phyloP scores from a whole-genome alignment of 1,140 invertebrate genomes.

The Aculops lycopersici region DNA sequence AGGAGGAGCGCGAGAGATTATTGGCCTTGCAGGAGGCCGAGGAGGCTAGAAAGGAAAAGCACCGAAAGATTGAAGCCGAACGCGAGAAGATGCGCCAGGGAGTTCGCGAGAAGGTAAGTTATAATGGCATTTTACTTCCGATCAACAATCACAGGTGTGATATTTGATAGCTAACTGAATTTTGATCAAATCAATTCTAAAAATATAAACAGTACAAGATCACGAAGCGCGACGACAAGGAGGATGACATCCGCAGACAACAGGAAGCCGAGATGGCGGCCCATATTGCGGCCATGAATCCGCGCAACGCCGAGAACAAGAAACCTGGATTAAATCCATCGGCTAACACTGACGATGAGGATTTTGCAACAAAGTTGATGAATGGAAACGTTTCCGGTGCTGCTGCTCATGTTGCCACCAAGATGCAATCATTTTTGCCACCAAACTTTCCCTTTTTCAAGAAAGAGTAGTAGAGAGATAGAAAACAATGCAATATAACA shows the following conservation, averaged over 20 bases:
- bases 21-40: slow-evolving; percentile 21
- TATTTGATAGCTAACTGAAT: background rate
- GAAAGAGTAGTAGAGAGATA: no score
- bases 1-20: slow-evolving; percentile 18
- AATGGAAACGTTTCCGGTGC: background rate
- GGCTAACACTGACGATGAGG: background rate
- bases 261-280: slow-evolving; percentile 16
- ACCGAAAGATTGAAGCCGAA: slow-evolving; percentile 23
- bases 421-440: background rate
- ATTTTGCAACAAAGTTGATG: background rate
- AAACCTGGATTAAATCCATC: background rate
- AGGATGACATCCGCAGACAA: slow-evolving; percentile 16
- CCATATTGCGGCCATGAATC: slow-evolving; percentile 19
- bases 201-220: slow-evolving; percentile 52
- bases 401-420: background rate
- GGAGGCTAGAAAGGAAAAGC: slow-evolving; percentile 21
- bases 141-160: background rate
- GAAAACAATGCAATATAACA: no score
- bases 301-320: background rate
- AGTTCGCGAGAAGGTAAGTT: slow-evolving; percentile 21
- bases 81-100: slow-evolving; percentile 20
- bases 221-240: slow-evolving; percentile 78
- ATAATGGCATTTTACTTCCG: background rate
- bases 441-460: background rate
- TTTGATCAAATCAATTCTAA: background rate